Evolutionary conservation across 2,797 vertebrate genomes (phyloP).

Genomic region (Lycodopsis pacificus): DNA sequence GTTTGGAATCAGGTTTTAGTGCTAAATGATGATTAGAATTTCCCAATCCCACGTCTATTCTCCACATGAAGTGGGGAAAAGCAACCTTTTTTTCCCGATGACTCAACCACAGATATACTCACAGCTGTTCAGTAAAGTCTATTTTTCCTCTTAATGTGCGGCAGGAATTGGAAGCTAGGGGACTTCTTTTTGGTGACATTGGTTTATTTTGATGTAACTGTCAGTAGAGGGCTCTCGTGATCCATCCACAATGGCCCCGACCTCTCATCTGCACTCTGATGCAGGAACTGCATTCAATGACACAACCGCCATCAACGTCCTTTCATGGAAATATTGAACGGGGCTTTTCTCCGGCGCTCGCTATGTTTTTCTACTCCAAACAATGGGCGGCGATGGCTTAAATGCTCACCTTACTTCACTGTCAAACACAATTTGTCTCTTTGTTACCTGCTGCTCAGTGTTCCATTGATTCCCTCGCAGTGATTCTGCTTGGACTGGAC

Average conservation of each 20-base stretch:
- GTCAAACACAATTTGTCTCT: slow-evolving; percentile 37
- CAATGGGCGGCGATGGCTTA: slow-evolving; percentile 24
- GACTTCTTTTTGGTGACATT: slow-evolving; percentile 38
- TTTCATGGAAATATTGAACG: slow-evolving; percentile 57
- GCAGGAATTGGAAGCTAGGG: slow-evolving; percentile 17
- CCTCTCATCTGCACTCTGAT: slow-evolving; percentile 56
- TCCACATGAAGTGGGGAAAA: background rate
- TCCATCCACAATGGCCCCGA: slow-evolving; percentile 63
- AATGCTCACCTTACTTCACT: slow-evolving; percentile 34
- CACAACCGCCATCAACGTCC: slow-evolving; percentile 47
- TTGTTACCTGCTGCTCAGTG: slow-evolving; percentile 42
- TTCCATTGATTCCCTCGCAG: slow-evolving; percentile 53
- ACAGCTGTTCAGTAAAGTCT: slow-evolving; percentile 32
- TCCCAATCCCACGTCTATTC: slow-evolving; percentile 15
- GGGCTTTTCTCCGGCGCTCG: slow-evolving; percentile 17
- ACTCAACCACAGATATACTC: slow-evolving; percentile 42
- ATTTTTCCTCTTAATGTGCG: slow-evolving; percentile 41
- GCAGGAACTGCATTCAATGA: slow-evolving; percentile 47
- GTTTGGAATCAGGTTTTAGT: slow-evolving; percentile 49
- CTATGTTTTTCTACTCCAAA: slow-evolving; percentile 38
- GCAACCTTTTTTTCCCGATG: slow-evolving; percentile 40
- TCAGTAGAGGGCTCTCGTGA: slow-evolving; percentile 78
- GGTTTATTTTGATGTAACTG: slow-evolving; percentile 66
- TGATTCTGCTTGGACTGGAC: slow-evolving; percentile 20
- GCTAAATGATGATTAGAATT: slow-evolving; percentile 56